phyloP scores from a whole-genome alignment of 2,797 vertebrate species.

The Pygocentrus nattereri region DNA sequence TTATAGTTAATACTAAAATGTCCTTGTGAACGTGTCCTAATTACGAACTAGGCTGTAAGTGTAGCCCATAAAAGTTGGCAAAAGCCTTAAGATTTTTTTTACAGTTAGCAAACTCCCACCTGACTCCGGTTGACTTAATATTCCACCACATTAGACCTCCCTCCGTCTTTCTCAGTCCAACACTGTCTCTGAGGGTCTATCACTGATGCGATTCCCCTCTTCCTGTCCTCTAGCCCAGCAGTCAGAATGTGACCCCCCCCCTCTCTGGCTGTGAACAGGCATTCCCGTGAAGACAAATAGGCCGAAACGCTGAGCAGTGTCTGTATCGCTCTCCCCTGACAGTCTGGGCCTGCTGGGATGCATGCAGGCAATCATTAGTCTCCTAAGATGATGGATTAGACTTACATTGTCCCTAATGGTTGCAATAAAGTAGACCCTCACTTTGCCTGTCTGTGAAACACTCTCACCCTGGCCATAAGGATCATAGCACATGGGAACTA shows the following conservation, averaged over 20 bases:
- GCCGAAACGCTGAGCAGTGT: conserved; percentile 55
- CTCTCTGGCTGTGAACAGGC: conserved; percentile 24
- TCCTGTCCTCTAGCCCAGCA: conserved; percentile 30
- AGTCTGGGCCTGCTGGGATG: conserved; percentile 58
- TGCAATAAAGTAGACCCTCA: conserved; percentile 61
- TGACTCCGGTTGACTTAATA: conserved; percentile 40
- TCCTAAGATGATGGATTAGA: conserved; percentile 67
- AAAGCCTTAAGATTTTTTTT: conserved; percentile 8
- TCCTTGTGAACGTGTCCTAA: conserved; percentile 4
- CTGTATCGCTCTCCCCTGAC: conserved; percentile 53
- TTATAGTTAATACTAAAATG: background rate
- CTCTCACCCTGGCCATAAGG: conserved; percentile 25
- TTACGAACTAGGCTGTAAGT: background rate
- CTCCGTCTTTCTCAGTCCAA: conserved; percentile 35
- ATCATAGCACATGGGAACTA: conserved; percentile 8
- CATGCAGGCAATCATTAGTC: conserved; percentile 63
- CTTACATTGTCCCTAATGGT: conserved; percentile 62
- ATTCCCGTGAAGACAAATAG: conserved; percentile 57
- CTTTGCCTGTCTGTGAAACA: conserved; percentile 26
- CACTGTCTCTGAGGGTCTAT: conserved; percentile 44
- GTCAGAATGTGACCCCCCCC: conserved; percentile 19
- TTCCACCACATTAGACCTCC: conserved; percentile 42
- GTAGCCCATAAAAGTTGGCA: background rate
- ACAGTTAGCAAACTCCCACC: conserved; percentile 20
- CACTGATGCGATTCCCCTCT: conserved; percentile 19